These are phyloP conservation scores for Anisognathus igniventris DNA, from an alignment of 2,797 vertebrate genomes.

Conservation along the genomic window DNA sequence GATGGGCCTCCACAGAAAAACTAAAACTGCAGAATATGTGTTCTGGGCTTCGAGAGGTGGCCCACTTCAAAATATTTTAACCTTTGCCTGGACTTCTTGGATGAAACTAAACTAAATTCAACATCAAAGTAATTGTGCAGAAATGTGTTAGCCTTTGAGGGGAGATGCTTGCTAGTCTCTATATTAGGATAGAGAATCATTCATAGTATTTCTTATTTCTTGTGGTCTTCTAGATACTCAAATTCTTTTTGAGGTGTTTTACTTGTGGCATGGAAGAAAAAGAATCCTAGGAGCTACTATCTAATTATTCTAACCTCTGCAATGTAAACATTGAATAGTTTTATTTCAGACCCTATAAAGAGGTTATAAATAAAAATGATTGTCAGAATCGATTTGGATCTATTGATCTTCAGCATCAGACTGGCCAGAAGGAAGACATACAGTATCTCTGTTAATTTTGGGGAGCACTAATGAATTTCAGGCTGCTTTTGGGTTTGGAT, in stretches of 20 bases:
- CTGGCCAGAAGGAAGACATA: neutral
- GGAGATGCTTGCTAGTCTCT: neutral
- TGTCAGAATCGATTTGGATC: neutral
- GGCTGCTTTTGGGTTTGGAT: neutral
- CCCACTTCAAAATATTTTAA: neutral
- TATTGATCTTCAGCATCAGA: neutral
- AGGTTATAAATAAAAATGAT: neutral
- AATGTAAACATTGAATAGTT: neutral
- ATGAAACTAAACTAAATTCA: neutral
- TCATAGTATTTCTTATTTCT: neutral
- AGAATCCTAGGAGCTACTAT: neutral
- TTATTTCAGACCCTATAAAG: neutral
- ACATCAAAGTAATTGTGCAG: neutral
- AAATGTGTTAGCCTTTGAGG: neutral
- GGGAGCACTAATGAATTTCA: too few relatives aligned
- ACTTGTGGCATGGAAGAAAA: neutral
- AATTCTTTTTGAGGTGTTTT: neutral
- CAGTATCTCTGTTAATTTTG: too few relatives aligned
- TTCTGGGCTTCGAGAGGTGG: neutral
- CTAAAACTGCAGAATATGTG: neutral
- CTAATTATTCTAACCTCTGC: neutral
- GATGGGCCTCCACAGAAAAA: neutral
- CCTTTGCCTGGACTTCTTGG: neutral
- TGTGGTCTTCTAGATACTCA: neutral
- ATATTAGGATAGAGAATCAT: neutral